Evolutionary conservation across 2,888 invertebrate species (phyloP), one percentile per base, ranked within the genome.

Genomic region (Drosophila niveifrons): DNA sequence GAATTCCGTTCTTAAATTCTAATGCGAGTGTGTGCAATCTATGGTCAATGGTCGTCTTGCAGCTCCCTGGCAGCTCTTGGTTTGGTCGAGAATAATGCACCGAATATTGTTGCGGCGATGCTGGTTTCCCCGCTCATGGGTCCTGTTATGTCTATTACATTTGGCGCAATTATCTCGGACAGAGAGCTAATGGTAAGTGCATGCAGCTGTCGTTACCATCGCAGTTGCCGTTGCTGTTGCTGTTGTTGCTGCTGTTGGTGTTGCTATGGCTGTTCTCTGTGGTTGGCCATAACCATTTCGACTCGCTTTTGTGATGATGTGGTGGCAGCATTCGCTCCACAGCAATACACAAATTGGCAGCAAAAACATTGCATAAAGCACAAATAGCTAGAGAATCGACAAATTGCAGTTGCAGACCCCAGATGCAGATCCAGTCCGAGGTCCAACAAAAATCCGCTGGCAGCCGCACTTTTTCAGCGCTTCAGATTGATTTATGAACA

Each of bases 81-180:
- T 47, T 92, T 97, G 43, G 95, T 96, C 23, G 97, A 97, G 91
- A 96, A 96, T 92, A 97, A 96, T 89, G 95, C 96, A 6, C 96
- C 97, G 0, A 95, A 96, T 82, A 95, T 97, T 73, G 95, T 95
- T 18, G 96, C 96, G 28, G 96, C 96, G 28, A 96, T 96, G 96
- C 91, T 96, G 82, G 95, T 96, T 0, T 96, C 96, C 1, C 96
- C 96, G 0, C 93, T 96, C 10, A 96, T 96, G 96, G 96, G 96
- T 1, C 97, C 97, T 0, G 97, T 97, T 11, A 95, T 97, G 95
- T 97, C 96, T n/a, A 94, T 96, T 75, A 96, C 96, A 58, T 97
- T 97, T 90, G 97, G 97, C 7, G 94, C 95, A 18, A 96, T 96
- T 69, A 96, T 97, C 81, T 94, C 96, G 28, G 96, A 97, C 90